Evolutionary conservation across 35 echinoderm and acorn worm species (phyloP).

Genomic region (Chiridota heheva): DNA sequence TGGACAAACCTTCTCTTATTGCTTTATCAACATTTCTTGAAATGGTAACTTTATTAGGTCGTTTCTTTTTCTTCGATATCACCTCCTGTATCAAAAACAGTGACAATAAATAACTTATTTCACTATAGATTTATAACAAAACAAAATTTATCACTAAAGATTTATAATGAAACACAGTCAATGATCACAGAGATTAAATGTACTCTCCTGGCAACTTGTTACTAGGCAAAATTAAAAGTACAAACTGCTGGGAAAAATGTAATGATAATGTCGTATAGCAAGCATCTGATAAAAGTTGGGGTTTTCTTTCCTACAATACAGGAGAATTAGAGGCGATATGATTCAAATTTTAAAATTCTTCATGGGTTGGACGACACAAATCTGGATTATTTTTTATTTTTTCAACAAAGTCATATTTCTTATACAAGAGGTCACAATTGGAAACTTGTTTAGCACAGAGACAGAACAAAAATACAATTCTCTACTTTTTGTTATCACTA

Average conservation of each 20-base stretch:
- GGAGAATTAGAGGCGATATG: too few species aligned
- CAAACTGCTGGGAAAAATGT: not conserved
- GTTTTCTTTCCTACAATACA: too few species aligned
- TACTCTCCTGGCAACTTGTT: not conserved
- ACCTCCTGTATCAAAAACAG: conserved; percentile 59
- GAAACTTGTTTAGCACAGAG: too few species aligned
- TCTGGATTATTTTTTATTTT: too few species aligned
- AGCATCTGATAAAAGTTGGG: too few species aligned
- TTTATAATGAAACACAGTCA: not conserved
- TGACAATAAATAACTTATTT: not conserved
- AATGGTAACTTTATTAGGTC: conserved; percentile 57
- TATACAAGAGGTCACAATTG: too few species aligned
- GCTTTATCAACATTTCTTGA: conserved; percentile 87
- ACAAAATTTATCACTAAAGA: not conserved
- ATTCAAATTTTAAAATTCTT: too few species aligned
- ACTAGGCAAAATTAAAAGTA: not conserved
- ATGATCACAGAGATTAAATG: not conserved
- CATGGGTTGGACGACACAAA: too few species aligned
- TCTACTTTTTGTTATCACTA: too few species aligned
- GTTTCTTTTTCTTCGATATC: conserved; percentile 51
- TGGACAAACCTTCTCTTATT: conserved; percentile 91
- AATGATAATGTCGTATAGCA: not conserved
- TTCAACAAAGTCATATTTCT: too few species aligned
- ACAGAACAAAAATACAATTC: too few species aligned
- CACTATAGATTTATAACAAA: not conserved